Base-by-base conservation (phyloP, 2,797 vertebrate species). In the Chaetodon trifasciatus region DNA sequence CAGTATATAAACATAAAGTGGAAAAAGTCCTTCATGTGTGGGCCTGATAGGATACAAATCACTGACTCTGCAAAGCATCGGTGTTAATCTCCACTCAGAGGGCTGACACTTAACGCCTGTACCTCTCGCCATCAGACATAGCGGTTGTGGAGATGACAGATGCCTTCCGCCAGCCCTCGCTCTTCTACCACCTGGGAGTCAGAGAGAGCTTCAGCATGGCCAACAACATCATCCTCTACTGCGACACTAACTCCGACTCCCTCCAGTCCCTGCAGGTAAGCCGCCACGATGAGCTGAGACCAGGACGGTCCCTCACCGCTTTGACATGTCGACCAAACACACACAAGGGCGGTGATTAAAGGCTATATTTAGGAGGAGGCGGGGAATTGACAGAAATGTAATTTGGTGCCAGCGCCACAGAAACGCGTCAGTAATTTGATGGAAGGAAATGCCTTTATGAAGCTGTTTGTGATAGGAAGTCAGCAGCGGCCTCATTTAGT, bases 151-250 rank as follows among this genome's bases (percentile, higher is more conserved):
- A 99, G 93, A 98, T 99, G 98, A 98, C 97, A 0, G 98, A 99
- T 0, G 98, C 98, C 8, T 99, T 99, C 89, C 97, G 98, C 40
- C 98, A 99, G 70, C 98, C 97, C 0, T 99, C 98, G 2, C 94
- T 99, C 56, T 99, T 99, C 91, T 99, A 99, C 94, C 98, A 99
- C 88, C 96, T 99, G 28, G 98, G 98, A 19, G 98, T 99, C 86
- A 89, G 98, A 83, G 98, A 99, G 90, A 99, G 98, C 91, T 99
- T 99, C 96, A 98, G 98, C 93, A 98, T 99, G 97, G 98, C 97
- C 86, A 99, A 99, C 95, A 99, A 99, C 94, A 98, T 99, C 90
- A 97, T 99, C 91, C 96, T 99, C 74, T 99, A 98, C 94, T 98
- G 98, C 74, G 98, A 99, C 84, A 97, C 96, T 28, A 97, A 99